Base-by-base conservation (phyloP, 2,888 invertebrate genomes). In the Calliopum simillimum region DNA sequence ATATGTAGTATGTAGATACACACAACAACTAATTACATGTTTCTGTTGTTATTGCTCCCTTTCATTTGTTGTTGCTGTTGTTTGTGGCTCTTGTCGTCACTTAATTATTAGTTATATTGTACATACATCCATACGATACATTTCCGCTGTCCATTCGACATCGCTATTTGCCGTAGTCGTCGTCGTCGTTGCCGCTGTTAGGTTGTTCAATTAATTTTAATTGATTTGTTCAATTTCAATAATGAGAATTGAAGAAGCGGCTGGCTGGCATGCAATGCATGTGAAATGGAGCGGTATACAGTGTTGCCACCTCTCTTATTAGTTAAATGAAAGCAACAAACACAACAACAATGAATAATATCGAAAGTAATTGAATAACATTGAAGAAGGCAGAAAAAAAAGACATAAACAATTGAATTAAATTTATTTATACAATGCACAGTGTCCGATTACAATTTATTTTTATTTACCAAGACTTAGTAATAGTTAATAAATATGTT, bases 151-250 rank as follows among this genome's bases (percentile, higher is more conserved):
- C 33, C 33, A 33, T 33, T 33, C 33, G 33, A 5, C 33, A 8
- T 33, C 33, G 33, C 33, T 33, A 33, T 33, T 33, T 33, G 33
- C 33, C 33, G 33, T 33, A 8, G 33, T 6, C 33, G 33, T 33
- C 6, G 33, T 6, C 3, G 3, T 33, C 33, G 2, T 33, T 33
- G 33, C 33, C 33, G 33, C 33, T 23, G 53, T 23, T 53, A 19
- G 53, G 21, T 53, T 53, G 53, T 53, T 33, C 53, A 53, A 53
- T 53, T 53, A 53, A 53, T 53, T 53, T 53, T 53, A 53, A 53
- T 53, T 53, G 53, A 53, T 53, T 53, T 23, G 53, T 53, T 53
- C 23, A 53, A 53, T 53, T 53, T 53, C 53, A 53, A 53, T 53
- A 53, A 53, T 53, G 21, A 53, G 21, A 11, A 53, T 33, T 33